Conservation (phyloP, 2,113 vertebrate species). For the Cephalopterus ornatus region DNA sequence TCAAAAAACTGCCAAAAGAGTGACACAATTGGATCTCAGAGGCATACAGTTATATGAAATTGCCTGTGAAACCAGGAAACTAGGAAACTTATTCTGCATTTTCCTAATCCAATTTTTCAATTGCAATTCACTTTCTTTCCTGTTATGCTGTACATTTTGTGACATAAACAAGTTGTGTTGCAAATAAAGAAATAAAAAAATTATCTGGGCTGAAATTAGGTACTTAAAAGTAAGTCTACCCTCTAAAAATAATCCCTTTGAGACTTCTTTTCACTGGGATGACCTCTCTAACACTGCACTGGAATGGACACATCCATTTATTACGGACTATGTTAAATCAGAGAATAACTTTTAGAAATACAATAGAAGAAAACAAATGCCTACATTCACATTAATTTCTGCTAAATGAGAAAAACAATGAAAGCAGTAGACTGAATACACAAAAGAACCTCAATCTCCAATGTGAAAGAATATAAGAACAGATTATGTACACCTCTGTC, state of each 20-base stretch:
- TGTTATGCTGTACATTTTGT: not conserved
- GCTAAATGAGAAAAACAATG: not conserved
- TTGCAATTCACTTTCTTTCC: not conserved
- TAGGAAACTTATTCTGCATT: not conserved
- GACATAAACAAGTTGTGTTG: not conserved
- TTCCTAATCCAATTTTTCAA: not conserved
- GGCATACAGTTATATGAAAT: not conserved
- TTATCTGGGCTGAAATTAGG: not conserved
- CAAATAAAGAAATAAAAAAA: not conserved
- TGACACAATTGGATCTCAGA: not conserved
- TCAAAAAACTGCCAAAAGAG: not conserved
- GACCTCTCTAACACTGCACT: not conserved
- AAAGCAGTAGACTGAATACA: not conserved
- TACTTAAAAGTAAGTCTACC: not conserved
- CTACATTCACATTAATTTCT: not conserved
- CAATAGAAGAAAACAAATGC: not conserved
- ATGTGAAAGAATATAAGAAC: not conserved
- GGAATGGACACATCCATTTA: not conserved
- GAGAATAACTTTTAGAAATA: not conserved
- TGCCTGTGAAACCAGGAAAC: not conserved
- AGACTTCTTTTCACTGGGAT: not conserved
- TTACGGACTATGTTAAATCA: not conserved
- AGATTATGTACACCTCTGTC: not conserved
- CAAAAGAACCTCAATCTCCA: not conserved
- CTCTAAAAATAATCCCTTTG: not conserved